phyloP scores from a whole-genome alignment of 2,113 vertebrate genomes.

The Brachyhypopomus gauderio region DNA sequence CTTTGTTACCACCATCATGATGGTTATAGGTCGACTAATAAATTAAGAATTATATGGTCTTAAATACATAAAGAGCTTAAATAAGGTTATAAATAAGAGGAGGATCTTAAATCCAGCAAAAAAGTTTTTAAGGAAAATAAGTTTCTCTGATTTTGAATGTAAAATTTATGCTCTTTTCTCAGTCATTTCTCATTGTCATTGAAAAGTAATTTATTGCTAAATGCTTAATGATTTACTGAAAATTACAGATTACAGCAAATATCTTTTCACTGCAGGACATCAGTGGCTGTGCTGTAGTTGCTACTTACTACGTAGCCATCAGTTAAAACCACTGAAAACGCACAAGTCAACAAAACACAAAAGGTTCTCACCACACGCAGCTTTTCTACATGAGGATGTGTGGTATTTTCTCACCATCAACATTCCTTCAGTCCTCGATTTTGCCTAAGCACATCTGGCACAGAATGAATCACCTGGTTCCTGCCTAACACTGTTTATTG shows the following conservation, averaged over 20 bases:
- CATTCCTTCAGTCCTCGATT: slow-evolving; percentile 6
- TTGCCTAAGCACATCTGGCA: slow-evolving; percentile 19
- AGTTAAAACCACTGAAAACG: neutral
- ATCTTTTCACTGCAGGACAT: neutral
- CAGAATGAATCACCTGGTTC: slow-evolving; percentile 24
- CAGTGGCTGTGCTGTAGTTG: neutral
- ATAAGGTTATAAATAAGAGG: neutral
- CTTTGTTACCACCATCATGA: neutral
- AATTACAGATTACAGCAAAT: neutral
- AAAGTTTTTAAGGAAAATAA: neutral
- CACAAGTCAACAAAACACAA: neutral
- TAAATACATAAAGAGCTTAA: slow-evolving; percentile 9
- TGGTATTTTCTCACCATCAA: neutral
- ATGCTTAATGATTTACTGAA: no score
- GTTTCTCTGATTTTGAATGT: neutral
- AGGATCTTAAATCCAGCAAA: neutral
- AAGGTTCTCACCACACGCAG: slow-evolving; percentile 6
- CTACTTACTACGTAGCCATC: neutral
- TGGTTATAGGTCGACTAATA: neutral
- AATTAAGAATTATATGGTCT: neutral
- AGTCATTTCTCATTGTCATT: no score
- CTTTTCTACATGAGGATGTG: neutral
- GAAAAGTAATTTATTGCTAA: no score
- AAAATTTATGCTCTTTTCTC: no score
- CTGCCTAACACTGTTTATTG: slow-evolving; percentile 41